These are phyloP conservation scores for Mormyrus hasselquistii DNA, from an alignment of 2,797 vertebrate species.

Conservation along the genomic window DNA sequence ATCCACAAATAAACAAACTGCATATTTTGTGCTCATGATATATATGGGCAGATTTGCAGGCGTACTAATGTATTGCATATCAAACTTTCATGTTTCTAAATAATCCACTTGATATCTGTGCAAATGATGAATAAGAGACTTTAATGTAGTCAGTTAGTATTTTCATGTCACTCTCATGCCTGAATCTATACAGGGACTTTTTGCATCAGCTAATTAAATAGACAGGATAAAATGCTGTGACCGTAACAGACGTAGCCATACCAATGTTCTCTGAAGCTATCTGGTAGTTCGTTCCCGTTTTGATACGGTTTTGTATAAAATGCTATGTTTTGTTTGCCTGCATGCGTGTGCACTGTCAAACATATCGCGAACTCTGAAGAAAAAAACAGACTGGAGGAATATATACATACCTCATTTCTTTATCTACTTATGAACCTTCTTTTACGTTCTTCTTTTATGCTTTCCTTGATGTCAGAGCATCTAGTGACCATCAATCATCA, in stretches of 20 bases:
- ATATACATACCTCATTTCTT: slow-evolving; percentile 32
- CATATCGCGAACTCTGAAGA: background rate
- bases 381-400: background rate
- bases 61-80: background rate
- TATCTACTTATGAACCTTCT: slow-evolving; percentile 23
- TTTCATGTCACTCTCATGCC: background rate
- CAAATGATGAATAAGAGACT: background rate
- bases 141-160: background rate
- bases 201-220: background rate
- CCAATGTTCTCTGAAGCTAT: slow-evolving; percentile 11
- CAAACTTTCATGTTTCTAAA: background rate
- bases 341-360: slow-evolving; percentile 13
- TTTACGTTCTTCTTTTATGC: slow-evolving; percentile 15
- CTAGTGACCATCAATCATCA: background rate
- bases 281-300: background rate
- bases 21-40: background rate
- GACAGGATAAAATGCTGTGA: background rate
- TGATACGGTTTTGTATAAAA: background rate
- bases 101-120: background rate
- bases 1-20: background rate
- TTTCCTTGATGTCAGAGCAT: slow-evolving; percentile 30
- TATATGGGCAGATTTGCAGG: background rate
- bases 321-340: slow-evolving; percentile 14
- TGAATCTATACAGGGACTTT: background rate
- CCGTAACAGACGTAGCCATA: background rate